Conservation (phyloP, 2,797 vertebrate species). For the Geotrypetes seraphini region DNA sequence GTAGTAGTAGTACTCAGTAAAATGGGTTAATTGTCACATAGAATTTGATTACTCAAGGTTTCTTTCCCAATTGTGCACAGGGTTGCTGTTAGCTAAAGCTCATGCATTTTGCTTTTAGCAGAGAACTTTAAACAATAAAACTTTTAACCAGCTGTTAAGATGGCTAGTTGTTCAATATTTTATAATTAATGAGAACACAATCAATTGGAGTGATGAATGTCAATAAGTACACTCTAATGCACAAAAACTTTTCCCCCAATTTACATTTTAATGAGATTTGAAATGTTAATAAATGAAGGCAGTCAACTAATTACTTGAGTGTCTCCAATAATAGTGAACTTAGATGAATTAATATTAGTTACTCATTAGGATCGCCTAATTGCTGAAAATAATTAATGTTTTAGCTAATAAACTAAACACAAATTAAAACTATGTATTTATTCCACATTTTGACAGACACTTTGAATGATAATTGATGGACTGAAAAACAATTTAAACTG, state of each 20-base stretch:
- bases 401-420: conserved; percentile 23
- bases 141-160: too few relatives aligned
- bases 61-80: too few relatives aligned
- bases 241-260: conserved; percentile 21
- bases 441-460: conserved; percentile 15
- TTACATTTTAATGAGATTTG: conserved; percentile 47
- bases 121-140: too few relatives aligned
- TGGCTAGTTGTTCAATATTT: too few relatives aligned
- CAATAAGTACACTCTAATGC: conserved; percentile 25
- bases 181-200: conserved; percentile 31
- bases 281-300: conserved; percentile 43
- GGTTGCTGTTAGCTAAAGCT: too few relatives aligned
- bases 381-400: conserved; percentile 38
- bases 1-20: too few relatives aligned
- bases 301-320: conserved; percentile 30
- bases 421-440: conserved; percentile 20
- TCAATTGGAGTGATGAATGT: conserved; percentile 24
- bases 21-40: too few relatives aligned
- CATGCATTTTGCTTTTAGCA: too few relatives aligned
- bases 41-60: too few relatives aligned
- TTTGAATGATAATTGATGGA: conserved; percentile 21
- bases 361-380: conserved; percentile 26
- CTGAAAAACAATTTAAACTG: not conserved
- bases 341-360: conserved; percentile 33
- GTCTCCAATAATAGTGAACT: conserved; percentile 35